phyloP scores from a whole-genome alignment of 2,888 invertebrate genomes.

The Hyles lineata region DNA sequence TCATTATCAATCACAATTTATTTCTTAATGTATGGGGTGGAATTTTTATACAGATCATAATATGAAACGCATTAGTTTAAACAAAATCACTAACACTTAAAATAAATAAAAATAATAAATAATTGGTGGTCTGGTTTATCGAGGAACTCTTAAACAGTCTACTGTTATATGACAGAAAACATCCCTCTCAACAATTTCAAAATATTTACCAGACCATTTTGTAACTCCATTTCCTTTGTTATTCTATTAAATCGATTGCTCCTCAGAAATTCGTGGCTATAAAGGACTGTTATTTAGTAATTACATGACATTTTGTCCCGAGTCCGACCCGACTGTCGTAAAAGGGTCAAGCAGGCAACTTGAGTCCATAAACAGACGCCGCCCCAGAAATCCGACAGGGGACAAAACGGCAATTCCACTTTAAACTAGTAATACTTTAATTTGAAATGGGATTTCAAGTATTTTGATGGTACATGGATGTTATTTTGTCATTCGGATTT shows the following conservation, averaged over 20 bases:
- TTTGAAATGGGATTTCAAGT: slow-evolving; percentile 3
- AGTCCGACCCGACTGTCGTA: slow-evolving; percentile 29
- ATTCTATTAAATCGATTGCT: background rate
- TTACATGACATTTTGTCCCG: slow-evolving; percentile 35
- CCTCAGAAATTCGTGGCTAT: slow-evolving; percentile 2
- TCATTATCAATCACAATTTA: no score
- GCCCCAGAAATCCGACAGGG: background rate
- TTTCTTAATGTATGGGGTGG: no score
- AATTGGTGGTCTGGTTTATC: no score
- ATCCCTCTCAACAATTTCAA: no score
- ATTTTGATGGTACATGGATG: background rate
- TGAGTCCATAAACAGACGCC: background rate
- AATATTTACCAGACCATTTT: no score
- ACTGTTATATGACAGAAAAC: no score
- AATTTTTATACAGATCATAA: no score
- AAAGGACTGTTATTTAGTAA: slow-evolving; percentile 40
- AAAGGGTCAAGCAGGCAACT: slow-evolving; percentile 35
- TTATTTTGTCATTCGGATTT: background rate
- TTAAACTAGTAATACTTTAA: slow-evolving; percentile 5
- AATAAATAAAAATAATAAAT: no score
- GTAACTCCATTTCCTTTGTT: background rate
- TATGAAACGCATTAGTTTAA: no score
- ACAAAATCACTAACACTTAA: no score
- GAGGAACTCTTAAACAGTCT: no score
- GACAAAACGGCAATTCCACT: background rate